Percentiles rank a stretch among this genome's conserved stretches.
Conservation (phyloP, 2,888 invertebrate genomes). For the Callyntrura sp. region DNA sequence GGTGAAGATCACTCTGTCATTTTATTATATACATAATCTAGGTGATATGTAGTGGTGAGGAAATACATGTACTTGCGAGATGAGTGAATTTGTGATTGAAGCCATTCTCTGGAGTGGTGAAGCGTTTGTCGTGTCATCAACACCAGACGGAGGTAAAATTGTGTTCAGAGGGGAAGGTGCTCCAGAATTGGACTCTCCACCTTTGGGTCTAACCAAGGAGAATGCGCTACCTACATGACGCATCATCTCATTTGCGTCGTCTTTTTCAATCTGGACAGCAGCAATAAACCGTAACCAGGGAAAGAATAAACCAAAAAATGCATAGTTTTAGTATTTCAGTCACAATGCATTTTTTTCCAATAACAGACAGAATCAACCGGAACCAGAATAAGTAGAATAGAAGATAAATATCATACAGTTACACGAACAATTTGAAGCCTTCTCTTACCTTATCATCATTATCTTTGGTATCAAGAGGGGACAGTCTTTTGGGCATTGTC, state of each 20-base stretch:
- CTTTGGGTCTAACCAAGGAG: conserved; percentile 94
- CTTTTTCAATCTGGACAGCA: conserved; percentile 85
- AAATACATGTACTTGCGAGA: conserved; percentile 89
- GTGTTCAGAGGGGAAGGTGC: conserved; percentile 87
- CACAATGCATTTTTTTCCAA: conserved; percentile 42
- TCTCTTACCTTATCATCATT: conserved; percentile 84
- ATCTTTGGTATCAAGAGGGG: conserved; percentile 86
- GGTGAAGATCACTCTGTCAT: not conserved
- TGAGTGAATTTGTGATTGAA: conserved; percentile 98
- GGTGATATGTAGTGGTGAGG: conserved; percentile 63
- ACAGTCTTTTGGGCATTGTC: conserved; percentile 90
- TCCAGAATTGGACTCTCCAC: conserved; percentile 86
- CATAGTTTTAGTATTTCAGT: conserved; percentile 15
- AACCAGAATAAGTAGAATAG: not conserved
- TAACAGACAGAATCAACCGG: not conserved
- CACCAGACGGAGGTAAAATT: conserved; percentile 92
- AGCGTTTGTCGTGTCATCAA: conserved; percentile 92
- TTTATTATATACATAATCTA: not conserved
- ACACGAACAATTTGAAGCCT: not conserved
- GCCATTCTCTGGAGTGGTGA: conserved; percentile 99
- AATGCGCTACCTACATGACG: conserved; percentile 94
- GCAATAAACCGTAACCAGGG: conserved; percentile 9
- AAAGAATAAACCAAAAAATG: conserved; percentile 49
- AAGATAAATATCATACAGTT: not conserved
- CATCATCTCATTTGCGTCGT: conserved; percentile 89